phyloP scores from a whole-genome alignment of 2,888 invertebrate species.

The Tachina fera region DNA sequence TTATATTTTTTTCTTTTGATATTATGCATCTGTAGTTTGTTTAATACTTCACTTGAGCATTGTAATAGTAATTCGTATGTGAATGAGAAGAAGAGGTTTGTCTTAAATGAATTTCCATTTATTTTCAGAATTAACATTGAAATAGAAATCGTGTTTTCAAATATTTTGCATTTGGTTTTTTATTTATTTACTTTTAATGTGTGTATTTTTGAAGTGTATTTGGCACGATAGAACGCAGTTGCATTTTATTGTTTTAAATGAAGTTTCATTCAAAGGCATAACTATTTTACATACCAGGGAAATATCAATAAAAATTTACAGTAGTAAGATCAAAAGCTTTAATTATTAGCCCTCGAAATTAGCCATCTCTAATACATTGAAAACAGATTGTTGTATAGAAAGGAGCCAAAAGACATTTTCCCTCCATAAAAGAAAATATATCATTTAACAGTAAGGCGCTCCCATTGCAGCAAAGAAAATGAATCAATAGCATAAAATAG shows the following conservation, averaged over 20 bases:
- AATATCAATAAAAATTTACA: too few species aligned
- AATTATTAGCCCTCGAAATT: too few species aligned
- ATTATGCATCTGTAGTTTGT: constrained; percentile 7
- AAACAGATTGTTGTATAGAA: too few species aligned
- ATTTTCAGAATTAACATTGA: constrained; percentile 61
- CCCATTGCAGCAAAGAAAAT: too few species aligned
- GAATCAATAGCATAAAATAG: too few species aligned
- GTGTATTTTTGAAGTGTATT: constrained; percentile 47
- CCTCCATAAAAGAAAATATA: too few species aligned
- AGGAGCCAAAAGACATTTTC: too few species aligned
- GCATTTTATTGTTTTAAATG: neutral
- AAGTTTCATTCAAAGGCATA: neutral
- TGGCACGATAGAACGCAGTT: constrained; percentile 56
- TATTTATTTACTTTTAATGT: too few species aligned
- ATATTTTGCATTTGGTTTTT: constrained; percentile 8
- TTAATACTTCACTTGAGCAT: neutral
- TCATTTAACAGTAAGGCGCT: too few species aligned
- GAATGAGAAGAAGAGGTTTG: constrained; percentile 18
- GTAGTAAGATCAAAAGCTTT: too few species aligned
- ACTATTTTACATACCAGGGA: too few species aligned
- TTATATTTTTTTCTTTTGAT: constrained; percentile 2
- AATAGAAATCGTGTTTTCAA: constrained; percentile 55
- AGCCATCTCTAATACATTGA: too few species aligned
- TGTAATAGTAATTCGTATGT: neutral
- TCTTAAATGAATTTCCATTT: constrained; percentile 45